Conservation (phyloP, 2,797 vertebrate genomes). For the Parauchenoglanis ngamensis region DNA sequence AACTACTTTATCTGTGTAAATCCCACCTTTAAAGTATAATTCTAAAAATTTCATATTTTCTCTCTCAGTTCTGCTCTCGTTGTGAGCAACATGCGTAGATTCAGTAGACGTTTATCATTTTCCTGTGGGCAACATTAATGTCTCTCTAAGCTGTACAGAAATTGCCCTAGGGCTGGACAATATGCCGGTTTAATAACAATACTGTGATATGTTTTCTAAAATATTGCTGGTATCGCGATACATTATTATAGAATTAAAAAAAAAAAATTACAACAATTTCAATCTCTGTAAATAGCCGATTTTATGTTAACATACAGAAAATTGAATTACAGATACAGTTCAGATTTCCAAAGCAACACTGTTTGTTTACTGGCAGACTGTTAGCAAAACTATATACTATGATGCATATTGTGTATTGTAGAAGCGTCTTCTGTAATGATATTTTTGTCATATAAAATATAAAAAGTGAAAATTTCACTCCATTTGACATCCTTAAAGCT, state of each 20-base stretch:
- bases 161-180: too few relatives aligned
- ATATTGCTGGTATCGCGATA: background rate
- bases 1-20: too few relatives aligned
- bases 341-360: too few relatives aligned
- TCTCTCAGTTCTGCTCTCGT: too few relatives aligned
- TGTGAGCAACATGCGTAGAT: too few relatives aligned
- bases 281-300: background rate
- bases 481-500: background rate
- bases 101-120: background rate
- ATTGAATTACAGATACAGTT: too few relatives aligned
- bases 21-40: background rate
- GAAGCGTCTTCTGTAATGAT: too few relatives aligned
- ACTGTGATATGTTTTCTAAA: background rate
- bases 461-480: background rate
- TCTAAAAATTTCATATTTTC: background rate
- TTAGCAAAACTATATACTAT: background rate
- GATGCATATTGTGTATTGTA: too few relatives aligned
- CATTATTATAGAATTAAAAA: too few relatives aligned
- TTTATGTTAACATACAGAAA: too few relatives aligned
- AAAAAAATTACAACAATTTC: too few relatives aligned
- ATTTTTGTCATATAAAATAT: background rate
- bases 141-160: background rate
- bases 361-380: background rate
- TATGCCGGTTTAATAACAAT: background rate
- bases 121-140: background rate